Percentiles rank a stretch among this genome's conserved stretches.
Evolutionary conservation across 2,113 vertebrate species (phyloP).

Genomic region (Phalacrocorax brasilianus): DNA sequence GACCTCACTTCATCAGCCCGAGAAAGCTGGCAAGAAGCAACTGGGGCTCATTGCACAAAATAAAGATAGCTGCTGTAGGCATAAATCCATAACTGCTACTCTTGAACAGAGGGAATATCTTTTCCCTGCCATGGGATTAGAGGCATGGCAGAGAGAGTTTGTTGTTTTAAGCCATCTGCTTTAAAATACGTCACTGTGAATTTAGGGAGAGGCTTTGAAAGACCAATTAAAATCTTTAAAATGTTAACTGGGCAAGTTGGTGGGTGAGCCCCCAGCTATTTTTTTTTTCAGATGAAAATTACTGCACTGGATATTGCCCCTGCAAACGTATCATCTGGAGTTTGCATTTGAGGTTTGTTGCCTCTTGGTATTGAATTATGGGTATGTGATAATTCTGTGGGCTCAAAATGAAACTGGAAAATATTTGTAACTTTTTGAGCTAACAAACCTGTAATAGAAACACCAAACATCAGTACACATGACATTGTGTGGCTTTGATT

Average conservation of each 20-base stretch:
- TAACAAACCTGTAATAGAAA: background rate
- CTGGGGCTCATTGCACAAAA: background rate
- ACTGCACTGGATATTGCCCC: background rate
- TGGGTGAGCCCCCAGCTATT: background rate
- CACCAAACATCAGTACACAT: fast-evolving
- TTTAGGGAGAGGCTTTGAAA: background rate
- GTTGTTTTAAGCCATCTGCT: background rate
- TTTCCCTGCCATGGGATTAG: background rate
- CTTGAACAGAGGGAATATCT: background rate
- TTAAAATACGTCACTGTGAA: background rate
- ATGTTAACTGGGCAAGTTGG: background rate
- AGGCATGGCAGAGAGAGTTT: background rate
- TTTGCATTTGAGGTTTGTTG: background rate
- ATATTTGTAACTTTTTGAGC: background rate
- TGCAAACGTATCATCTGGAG: background rate
- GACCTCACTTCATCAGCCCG: fast-evolving
- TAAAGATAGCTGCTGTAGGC: background rate
- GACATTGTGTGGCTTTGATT: background rate
- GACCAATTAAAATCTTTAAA: background rate
- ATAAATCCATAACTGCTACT: background rate
- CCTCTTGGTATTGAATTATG: background rate
- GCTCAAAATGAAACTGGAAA: background rate
- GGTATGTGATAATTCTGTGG: background rate
- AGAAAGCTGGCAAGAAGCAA: background rate
- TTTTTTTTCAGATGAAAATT: background rate